Conservation (phyloP, 2,113 vertebrate species). For the Dendrocopos noguchii region DNA sequence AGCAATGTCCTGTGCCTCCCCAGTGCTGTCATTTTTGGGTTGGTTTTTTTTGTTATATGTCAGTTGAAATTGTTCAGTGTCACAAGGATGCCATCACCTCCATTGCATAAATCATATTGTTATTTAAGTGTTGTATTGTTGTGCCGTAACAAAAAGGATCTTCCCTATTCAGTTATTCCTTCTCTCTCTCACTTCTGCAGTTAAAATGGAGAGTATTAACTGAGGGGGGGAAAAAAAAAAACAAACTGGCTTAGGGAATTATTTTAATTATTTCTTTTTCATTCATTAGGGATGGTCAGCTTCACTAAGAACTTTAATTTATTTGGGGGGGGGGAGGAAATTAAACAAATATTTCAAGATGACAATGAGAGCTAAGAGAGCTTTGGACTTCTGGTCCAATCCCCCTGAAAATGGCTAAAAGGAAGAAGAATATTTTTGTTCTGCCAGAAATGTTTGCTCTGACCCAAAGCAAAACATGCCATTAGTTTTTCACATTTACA, state of each 20-base stretch:
- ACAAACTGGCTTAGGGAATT: background rate
- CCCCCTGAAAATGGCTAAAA: background rate
- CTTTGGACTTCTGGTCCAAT: background rate
- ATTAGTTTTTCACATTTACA: background rate
- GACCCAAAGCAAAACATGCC: background rate
- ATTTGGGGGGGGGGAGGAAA: background rate
- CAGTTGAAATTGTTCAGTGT: slow-evolving; percentile 28
- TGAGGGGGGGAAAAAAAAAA: background rate
- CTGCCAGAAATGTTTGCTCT: background rate
- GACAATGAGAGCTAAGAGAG: background rate
- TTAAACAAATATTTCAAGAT: background rate
- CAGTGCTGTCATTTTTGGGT: background rate
- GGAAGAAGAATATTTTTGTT: background rate
- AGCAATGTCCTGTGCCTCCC: background rate
- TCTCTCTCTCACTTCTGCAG: background rate
- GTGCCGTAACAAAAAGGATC: slow-evolving; percentile 2
- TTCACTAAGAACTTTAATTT: background rate
- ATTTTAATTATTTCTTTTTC: background rate
- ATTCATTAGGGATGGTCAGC: background rate
- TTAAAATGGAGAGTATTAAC: background rate
- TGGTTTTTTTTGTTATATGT: slow-evolving; percentile 30
- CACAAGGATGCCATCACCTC: slow-evolving; percentile 10
- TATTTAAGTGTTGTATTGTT: slow-evolving; percentile 54
- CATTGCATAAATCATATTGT: slow-evolving; percentile 13
- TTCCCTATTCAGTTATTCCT: background rate